Conservation (phyloP, 2,113 vertebrate species). For the Oryzias celebensis region DNA sequence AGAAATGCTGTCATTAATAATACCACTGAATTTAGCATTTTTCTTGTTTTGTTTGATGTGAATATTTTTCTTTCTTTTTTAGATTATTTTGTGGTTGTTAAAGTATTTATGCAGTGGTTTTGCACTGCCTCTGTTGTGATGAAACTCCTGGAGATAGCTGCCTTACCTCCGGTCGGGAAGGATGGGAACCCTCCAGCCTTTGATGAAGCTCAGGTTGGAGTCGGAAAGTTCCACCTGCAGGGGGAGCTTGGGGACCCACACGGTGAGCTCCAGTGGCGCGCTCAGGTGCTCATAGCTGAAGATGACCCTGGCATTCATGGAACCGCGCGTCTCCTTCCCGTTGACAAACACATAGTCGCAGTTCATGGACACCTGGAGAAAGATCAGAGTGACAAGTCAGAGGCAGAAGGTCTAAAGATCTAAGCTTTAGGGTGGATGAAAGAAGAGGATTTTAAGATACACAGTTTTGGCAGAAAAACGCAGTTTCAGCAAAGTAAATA, state of each 20-base stretch:
- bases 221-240: slow-evolving; percentile 92
- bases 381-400: slow-evolving; percentile 54
- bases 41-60: no score
- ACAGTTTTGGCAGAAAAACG: not conserved
- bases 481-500: no score
- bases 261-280: slow-evolving; percentile 91
- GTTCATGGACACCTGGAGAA: slow-evolving; percentile 89
- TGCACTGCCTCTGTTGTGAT: no score
- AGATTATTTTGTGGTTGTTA: no score
- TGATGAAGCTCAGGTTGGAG: slow-evolving; percentile 90
- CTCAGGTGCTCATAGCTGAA: slow-evolving; percentile 95
- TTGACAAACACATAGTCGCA: slow-evolving; percentile 98
- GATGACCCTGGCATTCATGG: slow-evolving; percentile 93
- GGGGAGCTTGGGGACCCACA: slow-evolving; percentile 97
- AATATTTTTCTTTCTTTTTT: no score
- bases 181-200: slow-evolving; percentile 97
- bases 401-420: slow-evolving; percentile 31
- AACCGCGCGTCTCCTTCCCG: slow-evolving; percentile 92
- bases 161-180: slow-evolving; percentile 89
- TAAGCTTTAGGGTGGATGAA: slow-evolving; percentile 37
- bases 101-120: no score
- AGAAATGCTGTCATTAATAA: no score
- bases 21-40: no score
- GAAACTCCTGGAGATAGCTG: not conserved
- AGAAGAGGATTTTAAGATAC: slow-evolving; percentile 15